Percentiles rank a stretch among this genome's conserved stretches.
phyloP scores from a whole-genome alignment of 23 tunicate genomes.

The Oikopleura dioica region DNA sequence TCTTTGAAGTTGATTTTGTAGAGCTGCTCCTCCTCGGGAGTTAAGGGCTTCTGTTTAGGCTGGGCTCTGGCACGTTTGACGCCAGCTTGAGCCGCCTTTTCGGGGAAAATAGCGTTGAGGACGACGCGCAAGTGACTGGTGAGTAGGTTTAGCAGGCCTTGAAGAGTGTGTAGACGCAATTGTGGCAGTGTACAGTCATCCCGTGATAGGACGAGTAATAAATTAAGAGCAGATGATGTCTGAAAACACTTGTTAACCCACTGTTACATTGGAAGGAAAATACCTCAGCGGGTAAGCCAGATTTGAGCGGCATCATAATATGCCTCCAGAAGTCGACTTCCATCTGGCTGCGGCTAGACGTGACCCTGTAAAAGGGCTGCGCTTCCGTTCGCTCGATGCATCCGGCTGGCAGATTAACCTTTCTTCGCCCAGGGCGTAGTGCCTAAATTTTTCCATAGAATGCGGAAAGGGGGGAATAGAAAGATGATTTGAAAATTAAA shows the following conservation, averaged over 20 bases:
- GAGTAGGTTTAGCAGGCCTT: background rate
- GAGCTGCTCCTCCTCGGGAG: background rate
- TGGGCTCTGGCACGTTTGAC: background rate
- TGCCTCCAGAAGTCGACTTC: conserved; percentile 13
- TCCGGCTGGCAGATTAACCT: too few species aligned
- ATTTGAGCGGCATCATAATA: conserved; percentile 1
- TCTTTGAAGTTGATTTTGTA: conserved; percentile 3
- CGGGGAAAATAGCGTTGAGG: background rate
- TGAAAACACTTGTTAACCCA: background rate
- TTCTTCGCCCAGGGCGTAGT: too few species aligned
- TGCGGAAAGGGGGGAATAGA: too few species aligned
- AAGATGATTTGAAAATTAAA: too few species aligned
- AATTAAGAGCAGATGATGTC: conserved; percentile 1
- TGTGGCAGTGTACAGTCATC: conserved; percentile 10
- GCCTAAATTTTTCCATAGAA: too few species aligned
- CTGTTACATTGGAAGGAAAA: background rate
- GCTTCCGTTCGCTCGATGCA: background rate
- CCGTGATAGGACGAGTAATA: background rate
- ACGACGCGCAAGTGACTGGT: background rate
- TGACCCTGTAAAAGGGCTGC: background rate
- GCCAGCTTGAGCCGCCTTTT: background rate
- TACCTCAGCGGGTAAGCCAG: background rate
- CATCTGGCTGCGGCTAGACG: background rate
- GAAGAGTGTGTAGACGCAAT: background rate
- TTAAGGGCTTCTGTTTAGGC: background rate